A percentile compares a stretch with the other conserved stretches of the same genome.
Evolutionary conservation across 2,888 invertebrate species (phyloP).

Genomic region (Temnothorax ravouxi): DNA sequence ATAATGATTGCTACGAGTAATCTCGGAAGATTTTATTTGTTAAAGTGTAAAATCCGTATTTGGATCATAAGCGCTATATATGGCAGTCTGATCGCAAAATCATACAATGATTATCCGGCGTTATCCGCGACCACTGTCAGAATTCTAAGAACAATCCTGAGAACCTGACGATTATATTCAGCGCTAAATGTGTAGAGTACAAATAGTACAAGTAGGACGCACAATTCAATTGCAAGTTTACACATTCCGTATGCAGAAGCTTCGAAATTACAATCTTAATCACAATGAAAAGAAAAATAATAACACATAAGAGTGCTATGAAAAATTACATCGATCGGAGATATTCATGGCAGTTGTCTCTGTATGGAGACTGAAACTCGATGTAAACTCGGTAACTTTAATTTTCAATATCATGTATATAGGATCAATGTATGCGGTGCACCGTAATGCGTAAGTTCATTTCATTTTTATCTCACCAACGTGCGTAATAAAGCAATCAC

Average conservation of each 20-base stretch:
- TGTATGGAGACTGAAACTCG: background rate
- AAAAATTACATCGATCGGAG: constrained; percentile 4
- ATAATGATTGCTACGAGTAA: constrained; percentile 6
- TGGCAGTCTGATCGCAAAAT: constrained; percentile 10
- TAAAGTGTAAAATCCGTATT: constrained; percentile 20
- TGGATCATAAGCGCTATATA: constrained; percentile 12
- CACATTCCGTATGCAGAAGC: background rate
- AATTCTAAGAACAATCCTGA: constrained; percentile 22
- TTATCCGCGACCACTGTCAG: background rate
- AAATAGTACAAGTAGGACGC: background rate
- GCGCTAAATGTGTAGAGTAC: background rate
- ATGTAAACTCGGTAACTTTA: constrained; percentile 2
- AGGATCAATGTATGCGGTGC: background rate
- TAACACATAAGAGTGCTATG: background rate
- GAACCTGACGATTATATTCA: constrained; percentile 9
- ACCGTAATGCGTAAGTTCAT: background rate
- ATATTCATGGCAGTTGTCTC: constrained; percentile 20
- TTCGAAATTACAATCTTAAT: constrained; percentile 11
- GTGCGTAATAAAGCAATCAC: constrained; percentile 8
- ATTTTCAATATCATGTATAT: background rate
- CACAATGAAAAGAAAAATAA: constrained; percentile 1
- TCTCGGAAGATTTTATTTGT: constrained; percentile 7
- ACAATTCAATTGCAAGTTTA: constrained; percentile 3
- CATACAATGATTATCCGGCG: background rate
- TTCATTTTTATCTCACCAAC: background rate